Evolutionary conservation across 2,113 vertebrate species (phyloP).

Genomic region (Crypturellus undulatus): DNA sequence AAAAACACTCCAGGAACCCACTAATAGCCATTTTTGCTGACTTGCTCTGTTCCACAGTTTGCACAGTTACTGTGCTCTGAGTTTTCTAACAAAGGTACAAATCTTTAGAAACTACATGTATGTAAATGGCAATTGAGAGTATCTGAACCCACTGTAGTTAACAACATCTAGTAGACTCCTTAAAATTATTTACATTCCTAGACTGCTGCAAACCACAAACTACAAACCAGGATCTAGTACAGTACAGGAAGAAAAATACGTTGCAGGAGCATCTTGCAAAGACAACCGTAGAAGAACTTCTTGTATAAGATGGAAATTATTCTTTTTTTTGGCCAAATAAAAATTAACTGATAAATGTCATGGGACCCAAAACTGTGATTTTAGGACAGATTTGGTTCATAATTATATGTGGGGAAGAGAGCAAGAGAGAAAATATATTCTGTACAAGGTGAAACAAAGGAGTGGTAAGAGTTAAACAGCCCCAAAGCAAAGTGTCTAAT

Average conservation of each 20-base stretch:
- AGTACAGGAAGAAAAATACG: neutral
- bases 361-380: constrained; percentile 14
- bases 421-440: neutral
- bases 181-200: neutral
- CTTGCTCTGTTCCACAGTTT: neutral
- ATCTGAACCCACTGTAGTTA: neutral
- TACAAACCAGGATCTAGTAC: neutral
- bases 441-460: neutral
- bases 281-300: neutral
- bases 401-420: neutral
- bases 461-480: neutral
- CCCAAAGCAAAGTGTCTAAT: neutral
- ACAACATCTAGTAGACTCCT: neutral
- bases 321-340: neutral
- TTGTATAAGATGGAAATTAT: neutral
- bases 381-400: neutral
- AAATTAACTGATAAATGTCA: neutral
- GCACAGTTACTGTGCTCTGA: neutral
- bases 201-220: neutral
- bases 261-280: neutral
- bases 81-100: neutral
- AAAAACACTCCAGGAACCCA: neutral
- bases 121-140: neutral
- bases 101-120: neutral
- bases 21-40: neutral